Evolutionary conservation across 2,797 vertebrate species (phyloP), one percentile per base, ranked within the genome.

Genomic region (Myotis findleyi): DNA sequence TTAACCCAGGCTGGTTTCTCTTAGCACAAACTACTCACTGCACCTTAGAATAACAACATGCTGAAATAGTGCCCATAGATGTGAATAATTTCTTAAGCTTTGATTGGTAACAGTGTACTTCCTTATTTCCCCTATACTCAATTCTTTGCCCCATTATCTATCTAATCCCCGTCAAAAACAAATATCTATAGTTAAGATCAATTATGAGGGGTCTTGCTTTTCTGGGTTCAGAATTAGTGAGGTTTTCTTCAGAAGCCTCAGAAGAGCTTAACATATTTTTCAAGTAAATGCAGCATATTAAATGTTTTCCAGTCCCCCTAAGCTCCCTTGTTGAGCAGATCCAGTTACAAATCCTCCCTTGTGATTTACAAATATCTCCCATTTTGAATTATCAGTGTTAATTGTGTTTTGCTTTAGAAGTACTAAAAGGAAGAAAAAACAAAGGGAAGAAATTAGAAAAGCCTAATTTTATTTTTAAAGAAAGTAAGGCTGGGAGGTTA

Each of bases 341-440:
- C 30, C 44, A 85, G 14, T 59, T n/a, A 87, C 9, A 44, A 23
- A 2, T 71, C 68, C 27, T 71, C 36, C 13, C 18, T 76, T 38
- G 8, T 76, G 30, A 38, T 62, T 93, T 77, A 51, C 33, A 95
- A 77, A 87, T 73, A 81, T 82, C 64, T 90, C 72, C 23, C 75
- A 3, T 75, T 75, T 93, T 62, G 44, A 89, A 87, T 80, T 44
- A 49, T 75, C 30, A 30, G 11, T 53, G 38, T 92, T 49, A 94
- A 85, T 77, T 84, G 77, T 77, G 27, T 72, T 84, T 89, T 82
- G 12, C 27, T 87, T 57, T 47, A 88, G 57, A 91, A 91, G 3
- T 33, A 33, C 14, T 86, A 59, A 89, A 1, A 36, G 21, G 20
- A 64, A 68, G 12, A 7, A 88, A 18, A 73, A 72, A 4, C 57